These are phyloP conservation scores for Boloria euphrosyne DNA, from an alignment of 2,888 invertebrate species.

Conservation along the genomic window DNA sequence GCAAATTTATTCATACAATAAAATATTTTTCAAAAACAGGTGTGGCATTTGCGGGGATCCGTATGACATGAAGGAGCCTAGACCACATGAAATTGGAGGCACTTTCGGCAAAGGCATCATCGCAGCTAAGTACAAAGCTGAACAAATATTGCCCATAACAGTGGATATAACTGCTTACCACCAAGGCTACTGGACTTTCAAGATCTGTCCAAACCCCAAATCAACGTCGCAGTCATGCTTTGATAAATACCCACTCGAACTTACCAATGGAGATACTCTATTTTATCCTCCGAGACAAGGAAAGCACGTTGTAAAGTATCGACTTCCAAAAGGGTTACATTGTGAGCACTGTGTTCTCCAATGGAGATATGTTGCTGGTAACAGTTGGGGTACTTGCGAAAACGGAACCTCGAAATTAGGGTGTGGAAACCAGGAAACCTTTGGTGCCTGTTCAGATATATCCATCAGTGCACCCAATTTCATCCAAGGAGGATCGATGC, in stretches of 20 bases:
- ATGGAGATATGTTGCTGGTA: slow-evolving; percentile 93
- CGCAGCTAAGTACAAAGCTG: slow-evolving; percentile 86
- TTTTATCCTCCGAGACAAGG: slow-evolving; percentile 88
- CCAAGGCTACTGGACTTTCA: slow-evolving; percentile 91
- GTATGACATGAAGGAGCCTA: slow-evolving; percentile 85
- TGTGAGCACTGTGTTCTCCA: slow-evolving; percentile 92
- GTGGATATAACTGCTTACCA: slow-evolving; percentile 92
- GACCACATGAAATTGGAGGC: slow-evolving; percentile 91
- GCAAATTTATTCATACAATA: too few relatives aligned
- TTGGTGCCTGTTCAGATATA: slow-evolving; percentile 91
- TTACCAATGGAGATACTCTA: slow-evolving; percentile 78
- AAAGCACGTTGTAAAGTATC: slow-evolving; percentile 85
- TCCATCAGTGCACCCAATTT: slow-evolving; percentile 78
- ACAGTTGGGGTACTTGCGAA: slow-evolving; percentile 89
- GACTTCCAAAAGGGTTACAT: slow-evolving; percentile 82
- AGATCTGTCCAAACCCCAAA: slow-evolving; percentile 87
- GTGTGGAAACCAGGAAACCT: slow-evolving; percentile 93
- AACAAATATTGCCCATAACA: slow-evolving; percentile 84
- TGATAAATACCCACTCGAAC: slow-evolving; percentile 84
- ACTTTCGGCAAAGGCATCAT: slow-evolving; percentile 89
- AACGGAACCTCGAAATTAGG: slow-evolving; percentile 89
- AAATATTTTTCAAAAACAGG: slow-evolving; percentile 46
- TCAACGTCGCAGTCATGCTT: slow-evolving; percentile 88
- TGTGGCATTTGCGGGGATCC: slow-evolving; percentile 94
- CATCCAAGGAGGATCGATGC: slow-evolving; percentile 49